Base-by-base conservation (phyloP, 2,888 invertebrate genomes). In the Diaprepes abbreviatus region DNA sequence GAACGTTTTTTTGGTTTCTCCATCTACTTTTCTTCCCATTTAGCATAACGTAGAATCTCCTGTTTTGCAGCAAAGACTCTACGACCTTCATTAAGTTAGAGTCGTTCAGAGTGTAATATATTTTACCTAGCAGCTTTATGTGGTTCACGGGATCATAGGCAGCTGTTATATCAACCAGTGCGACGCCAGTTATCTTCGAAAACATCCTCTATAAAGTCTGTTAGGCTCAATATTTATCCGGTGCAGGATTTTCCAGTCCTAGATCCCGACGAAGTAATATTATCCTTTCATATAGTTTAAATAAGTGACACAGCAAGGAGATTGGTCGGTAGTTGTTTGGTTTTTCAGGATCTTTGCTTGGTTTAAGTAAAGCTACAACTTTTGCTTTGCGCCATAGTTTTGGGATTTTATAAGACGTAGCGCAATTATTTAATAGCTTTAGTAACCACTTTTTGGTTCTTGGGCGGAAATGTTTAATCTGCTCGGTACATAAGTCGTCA, bases 111-210 rank as follows among this genome's bases (percentile, higher is more conserved):
- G 21, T 40, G 1, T 40, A n/a, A 6, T 45, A 66, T n/a, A 45
- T 7, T 17, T 40, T 66, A 19, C 4, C 2, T n/a, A 66, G 33
- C 17, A 63, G 14, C 12, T 31, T 28, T 63, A 19, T 6, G 48
- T 45, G 66, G 16, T 57, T 66, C 3, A 63, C 57, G 3, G 65
- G 64, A 21, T 65, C 65, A 40, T 65, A 65, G 14, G 64, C 64
- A 14, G 43, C 10, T 7, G 28, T 54, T 24, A 63, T 16, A 24
- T 58, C 54, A 14, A 63, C 35, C 5, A 64, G 17, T 9, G 33
- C 64, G 1, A 36, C 10, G 2, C 57, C 57, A 5, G 57, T 57
- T 9, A 33, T 48, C 33, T 50, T 73, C 66, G 35, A 73, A 70
- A 16, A 72, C n/a, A 5, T 24, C 24, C 5, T 24, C 24, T 24